These are phyloP conservation scores for Urophycis tenuis DNA, from an alignment of 2,797 vertebrate species.

Conservation along the genomic window DNA sequence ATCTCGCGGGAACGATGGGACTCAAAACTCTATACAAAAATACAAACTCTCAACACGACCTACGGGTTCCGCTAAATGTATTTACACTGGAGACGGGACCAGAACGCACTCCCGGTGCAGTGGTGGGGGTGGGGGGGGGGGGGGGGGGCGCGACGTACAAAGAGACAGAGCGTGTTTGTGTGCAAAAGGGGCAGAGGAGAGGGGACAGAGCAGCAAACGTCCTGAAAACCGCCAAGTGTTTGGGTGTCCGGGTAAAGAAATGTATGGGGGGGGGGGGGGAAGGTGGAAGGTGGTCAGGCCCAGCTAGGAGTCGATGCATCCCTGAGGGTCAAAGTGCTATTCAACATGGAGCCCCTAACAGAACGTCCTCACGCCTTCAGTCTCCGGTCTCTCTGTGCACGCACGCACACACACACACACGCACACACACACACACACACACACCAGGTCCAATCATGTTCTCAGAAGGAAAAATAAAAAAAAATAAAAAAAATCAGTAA, in stretches of 20 bases:
- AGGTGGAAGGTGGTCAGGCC: conserved; percentile 29
- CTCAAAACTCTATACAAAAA: conserved; percentile 77
- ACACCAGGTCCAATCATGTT: not conserved
- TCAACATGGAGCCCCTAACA: conserved; percentile 40
- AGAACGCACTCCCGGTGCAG: conserved; percentile 55
- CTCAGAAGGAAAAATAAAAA: too few species aligned
- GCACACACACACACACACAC: not conserved
- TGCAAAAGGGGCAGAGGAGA: not conserved
- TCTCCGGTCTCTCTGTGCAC: not conserved
- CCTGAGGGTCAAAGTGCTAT: conserved; percentile 69
- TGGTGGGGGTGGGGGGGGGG: conserved; percentile 44
- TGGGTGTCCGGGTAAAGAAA: not conserved
- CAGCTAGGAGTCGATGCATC: conserved; percentile 64
- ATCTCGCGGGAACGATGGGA: conserved; percentile 32
- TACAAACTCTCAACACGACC: conserved; percentile 75
- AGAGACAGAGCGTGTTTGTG: not conserved
- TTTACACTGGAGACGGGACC: conserved; percentile 62
- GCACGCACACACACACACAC: not conserved
- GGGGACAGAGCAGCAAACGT: not conserved
- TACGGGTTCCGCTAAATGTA: conserved; percentile 70
- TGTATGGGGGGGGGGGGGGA: not conserved
- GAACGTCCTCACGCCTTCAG: not conserved
- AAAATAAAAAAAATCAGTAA: too few species aligned
- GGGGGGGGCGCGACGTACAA: not conserved
- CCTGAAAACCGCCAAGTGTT: not conserved